Evolutionary conservation across 2,888 invertebrate species (phyloP).

Genomic region (Habrosyne pyritoides): DNA sequence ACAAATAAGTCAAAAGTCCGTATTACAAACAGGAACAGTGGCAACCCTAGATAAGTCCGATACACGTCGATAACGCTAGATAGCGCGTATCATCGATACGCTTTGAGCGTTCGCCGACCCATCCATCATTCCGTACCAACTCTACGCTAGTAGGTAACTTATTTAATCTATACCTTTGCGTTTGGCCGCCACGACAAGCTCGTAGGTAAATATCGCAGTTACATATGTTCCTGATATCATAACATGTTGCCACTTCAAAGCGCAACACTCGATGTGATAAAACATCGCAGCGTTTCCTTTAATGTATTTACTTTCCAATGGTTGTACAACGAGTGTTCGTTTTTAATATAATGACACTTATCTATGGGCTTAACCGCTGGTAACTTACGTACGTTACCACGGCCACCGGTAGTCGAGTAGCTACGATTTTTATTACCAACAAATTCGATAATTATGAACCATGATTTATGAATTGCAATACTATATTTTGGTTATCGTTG

Average conservation of each 20-base stretch:
- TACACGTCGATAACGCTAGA: constrained; percentile 61
- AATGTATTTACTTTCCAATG: constrained; percentile 56
- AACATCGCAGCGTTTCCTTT: constrained; percentile 62
- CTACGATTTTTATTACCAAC: constrained; percentile 36
- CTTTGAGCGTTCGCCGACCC: constrained; percentile 78
- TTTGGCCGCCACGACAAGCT: constrained; percentile 66
- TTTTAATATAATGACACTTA: constrained; percentile 43
- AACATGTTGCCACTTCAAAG: constrained; percentile 73
- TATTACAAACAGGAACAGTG: constrained; percentile 9
- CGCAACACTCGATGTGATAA: constrained; percentile 65
- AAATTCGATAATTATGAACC: background rate
- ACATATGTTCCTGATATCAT: constrained; percentile 76
- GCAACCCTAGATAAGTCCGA: constrained; percentile 54
- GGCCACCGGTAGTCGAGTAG: constrained; percentile 31
- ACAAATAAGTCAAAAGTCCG: background rate
- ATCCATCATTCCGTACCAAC: constrained; percentile 71
- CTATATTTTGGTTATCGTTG: background rate
- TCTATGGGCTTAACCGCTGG: constrained; percentile 31
- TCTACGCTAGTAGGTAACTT: constrained; percentile 50
- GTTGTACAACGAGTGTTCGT: constrained; percentile 44
- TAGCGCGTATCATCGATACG: constrained; percentile 70
- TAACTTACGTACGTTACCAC: constrained; percentile 17
- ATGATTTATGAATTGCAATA: background rate
- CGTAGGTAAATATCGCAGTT: constrained; percentile 69
- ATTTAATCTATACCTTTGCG: constrained; percentile 70